Percentiles rank a stretch among this genome's conserved stretches.
Conservation (phyloP, 2,888 invertebrate genomes). For the Hypena proboscidalis region DNA sequence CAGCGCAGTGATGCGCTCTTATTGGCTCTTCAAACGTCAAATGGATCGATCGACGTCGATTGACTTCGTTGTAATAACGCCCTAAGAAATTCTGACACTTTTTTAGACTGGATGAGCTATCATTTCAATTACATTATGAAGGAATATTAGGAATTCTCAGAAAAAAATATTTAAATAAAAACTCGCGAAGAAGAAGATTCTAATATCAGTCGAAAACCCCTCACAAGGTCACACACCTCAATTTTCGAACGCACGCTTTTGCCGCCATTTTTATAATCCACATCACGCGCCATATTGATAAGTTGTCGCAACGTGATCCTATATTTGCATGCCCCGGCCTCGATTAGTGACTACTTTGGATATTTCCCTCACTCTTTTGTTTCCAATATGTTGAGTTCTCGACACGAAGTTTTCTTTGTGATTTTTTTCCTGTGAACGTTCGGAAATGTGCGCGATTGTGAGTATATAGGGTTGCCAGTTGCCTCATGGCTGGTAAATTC, state of each 20-base stretch:
- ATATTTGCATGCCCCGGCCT: constrained; percentile 64
- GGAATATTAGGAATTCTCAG: too few relatives aligned
- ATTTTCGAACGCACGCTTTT: constrained; percentile 23
- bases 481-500: too few relatives aligned
- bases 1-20: too few relatives aligned
- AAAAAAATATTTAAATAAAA: too few relatives aligned
- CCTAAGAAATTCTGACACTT: too few relatives aligned
- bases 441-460: constrained; percentile 6
- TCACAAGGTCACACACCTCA: constrained; percentile 13
- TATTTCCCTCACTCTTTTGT: constrained; percentile 19
- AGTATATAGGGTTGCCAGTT: too few relatives aligned
- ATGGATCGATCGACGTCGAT: too few relatives aligned
- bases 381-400: constrained; percentile 24
- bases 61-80: too few relatives aligned
- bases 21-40: too few relatives aligned
- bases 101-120: too few relatives aligned
- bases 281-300: constrained; percentile 72
- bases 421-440: constrained; percentile 19
- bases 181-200: neutral
- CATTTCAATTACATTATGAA: too few relatives aligned
- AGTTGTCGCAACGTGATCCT: constrained; percentile 66
- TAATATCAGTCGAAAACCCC: neutral
- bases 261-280: constrained; percentile 56
- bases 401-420: constrained; percentile 21
- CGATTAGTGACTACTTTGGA: constrained; percentile 42